Evolutionary conservation across 2,797 vertebrate species (phyloP).

Genomic region (Pangasius sanitwongsei): DNA sequence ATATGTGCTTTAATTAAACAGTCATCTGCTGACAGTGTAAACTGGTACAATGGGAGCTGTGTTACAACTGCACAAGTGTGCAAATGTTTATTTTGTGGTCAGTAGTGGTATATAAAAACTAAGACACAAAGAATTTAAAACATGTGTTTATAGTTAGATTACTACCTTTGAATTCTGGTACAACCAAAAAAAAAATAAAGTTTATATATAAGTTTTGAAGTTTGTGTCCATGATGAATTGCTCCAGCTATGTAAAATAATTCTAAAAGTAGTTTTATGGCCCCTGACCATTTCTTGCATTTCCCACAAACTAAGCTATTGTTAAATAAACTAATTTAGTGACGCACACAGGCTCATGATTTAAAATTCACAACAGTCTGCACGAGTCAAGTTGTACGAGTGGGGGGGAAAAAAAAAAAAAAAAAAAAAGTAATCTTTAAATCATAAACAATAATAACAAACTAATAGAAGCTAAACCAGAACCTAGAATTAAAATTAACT

Average conservation of each 20-base stretch:
- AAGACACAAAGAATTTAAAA: neutral
- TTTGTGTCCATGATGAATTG: too few relatives aligned
- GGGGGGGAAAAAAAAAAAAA: too few relatives aligned
- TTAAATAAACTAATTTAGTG: too few relatives aligned
- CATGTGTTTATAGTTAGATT: neutral
- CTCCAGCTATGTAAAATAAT: neutral
- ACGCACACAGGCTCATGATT: too few relatives aligned
- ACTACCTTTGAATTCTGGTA: neutral
- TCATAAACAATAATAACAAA: too few relatives aligned
- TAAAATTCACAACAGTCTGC: too few relatives aligned
- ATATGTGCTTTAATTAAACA: neutral
- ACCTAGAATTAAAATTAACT: too few relatives aligned
- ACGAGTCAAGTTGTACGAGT: too few relatives aligned
- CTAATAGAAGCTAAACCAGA: too few relatives aligned
- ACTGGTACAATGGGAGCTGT: neutral
- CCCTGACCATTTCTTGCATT: neutral
- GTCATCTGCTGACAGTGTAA: neutral
- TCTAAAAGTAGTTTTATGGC: neutral
- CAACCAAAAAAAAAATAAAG: neutral
- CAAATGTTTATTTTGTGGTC: neutral
- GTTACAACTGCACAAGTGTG: neutral
- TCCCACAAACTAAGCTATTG: neutral
- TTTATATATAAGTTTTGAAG: too few relatives aligned
- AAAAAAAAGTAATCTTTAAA: too few relatives aligned
- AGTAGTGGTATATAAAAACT: neutral